Conservation (phyloP, 2,797 vertebrate genomes). For the Ptychadena robeensis region DNA sequence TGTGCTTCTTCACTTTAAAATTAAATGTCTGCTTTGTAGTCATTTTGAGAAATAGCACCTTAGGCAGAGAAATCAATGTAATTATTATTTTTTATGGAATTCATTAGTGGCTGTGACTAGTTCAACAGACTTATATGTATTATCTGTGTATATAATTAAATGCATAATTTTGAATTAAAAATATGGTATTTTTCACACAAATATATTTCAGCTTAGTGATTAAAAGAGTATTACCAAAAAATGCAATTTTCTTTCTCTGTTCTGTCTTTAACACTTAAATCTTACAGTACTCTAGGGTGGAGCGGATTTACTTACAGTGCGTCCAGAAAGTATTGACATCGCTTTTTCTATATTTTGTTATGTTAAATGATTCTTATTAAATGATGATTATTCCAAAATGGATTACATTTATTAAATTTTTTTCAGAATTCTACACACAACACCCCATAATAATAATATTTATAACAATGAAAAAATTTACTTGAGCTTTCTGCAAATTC, state of each 20-base stretch:
- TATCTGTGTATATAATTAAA: slow-evolving; percentile 3
- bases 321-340: no score
- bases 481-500: no score
- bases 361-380: no score
- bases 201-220: not conserved
- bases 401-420: no score
- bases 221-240: not conserved
- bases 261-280: no score
- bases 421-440: no score
- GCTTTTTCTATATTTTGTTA: no score
- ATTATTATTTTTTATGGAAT: slow-evolving; percentile 43
- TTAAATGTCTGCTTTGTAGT: slow-evolving; percentile 27
- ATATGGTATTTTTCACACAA: not conserved
- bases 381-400: no score
- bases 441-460: no score
- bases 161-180: not conserved
- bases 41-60: slow-evolving; percentile 18
- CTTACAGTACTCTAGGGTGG: no score
- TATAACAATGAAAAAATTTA: no score
- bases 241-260: not conserved
- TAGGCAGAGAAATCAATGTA: slow-evolving; percentile 18
- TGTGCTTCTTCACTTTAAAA: slow-evolving; percentile 26
- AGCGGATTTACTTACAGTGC: no score
- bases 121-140: slow-evolving; percentile 26
- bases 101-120: slow-evolving; percentile 17